Evolutionary conservation across 2,113 vertebrate species (phyloP), one percentile per base, ranked within the genome.

Genomic region (Galemys pyrenaicus): DNA sequence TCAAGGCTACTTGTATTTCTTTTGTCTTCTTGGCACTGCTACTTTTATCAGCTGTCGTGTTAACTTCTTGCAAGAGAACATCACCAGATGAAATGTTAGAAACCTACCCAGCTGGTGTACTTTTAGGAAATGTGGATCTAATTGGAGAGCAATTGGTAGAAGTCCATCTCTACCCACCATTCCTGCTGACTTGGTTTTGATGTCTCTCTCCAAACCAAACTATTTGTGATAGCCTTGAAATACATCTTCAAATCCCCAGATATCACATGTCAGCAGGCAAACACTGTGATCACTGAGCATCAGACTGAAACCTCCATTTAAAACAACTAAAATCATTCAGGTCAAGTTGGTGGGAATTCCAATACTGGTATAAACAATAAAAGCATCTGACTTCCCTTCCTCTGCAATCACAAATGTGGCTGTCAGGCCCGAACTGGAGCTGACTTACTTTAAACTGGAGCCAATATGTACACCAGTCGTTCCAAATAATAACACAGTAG

Each of bases 381-480:
- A 81, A 78, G 73, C 85, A 1, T 37, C 73, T 89, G 78, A 91
- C 80, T 93, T 75, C 60, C 60, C 39, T 58, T 79, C 30, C 37
- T 92, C 75, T 87, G 44, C 54, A n/a, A 85, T 91, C 60, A 78
- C 77, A 41, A 94, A 87, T 89, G 96, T 9, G 44, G 30, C 26
- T 68, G 46, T 95, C 93, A 95, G 73, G 82, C 49, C 79, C 82
- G 87, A 88, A 87, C 93, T 77, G 78, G 83, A 96, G 93, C 90
- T 22, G 79, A 92, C 58, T 95, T 86, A 68, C 94, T 97, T 96
- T 95, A 74, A 96, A 95, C 91, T 92, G 22, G 20, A 92, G 96
- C 96, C 93, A 95, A 88, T 71, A 37, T 94, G 94, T 87, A 70
- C 94, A 88, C 73, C 84, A 87, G 46, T 91, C 65, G 11, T 85